These are phyloP conservation scores for Amiota mariae DNA, from an alignment of 2,888 invertebrate species.

Conservation along the genomic window DNA sequence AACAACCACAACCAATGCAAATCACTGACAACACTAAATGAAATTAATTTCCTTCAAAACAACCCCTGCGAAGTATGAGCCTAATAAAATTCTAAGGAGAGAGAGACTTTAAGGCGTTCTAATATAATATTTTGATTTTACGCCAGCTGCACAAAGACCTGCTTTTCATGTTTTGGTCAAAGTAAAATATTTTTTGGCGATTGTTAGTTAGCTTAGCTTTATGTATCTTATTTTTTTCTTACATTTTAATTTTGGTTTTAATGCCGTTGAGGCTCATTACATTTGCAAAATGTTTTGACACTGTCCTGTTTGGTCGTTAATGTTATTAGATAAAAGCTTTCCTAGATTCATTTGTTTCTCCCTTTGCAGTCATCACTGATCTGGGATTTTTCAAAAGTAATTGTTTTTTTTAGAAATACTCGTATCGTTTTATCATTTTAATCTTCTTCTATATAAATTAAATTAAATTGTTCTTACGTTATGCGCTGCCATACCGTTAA, in stretches of 20 bases:
- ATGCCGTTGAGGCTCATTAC: constrained; percentile 73
- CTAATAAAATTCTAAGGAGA: background rate
- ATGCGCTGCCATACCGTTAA: too few relatives aligned
- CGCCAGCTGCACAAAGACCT: constrained; percentile 45
- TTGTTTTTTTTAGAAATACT: too few relatives aligned
- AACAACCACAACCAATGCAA: background rate
- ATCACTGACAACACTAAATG: constrained; percentile 35
- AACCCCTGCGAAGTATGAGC: constrained; percentile 23
- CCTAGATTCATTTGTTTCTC: background rate
- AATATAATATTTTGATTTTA: constrained; percentile 63
- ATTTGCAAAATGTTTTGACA: constrained; percentile 70
- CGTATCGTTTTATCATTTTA: too few relatives aligned
- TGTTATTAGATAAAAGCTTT: constrained; percentile 55
- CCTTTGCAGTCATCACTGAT: too few relatives aligned
- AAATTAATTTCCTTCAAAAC: background rate
- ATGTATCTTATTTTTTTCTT: constrained; percentile 35
- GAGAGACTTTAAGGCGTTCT: constrained; percentile 61
- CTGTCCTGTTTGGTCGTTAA: constrained; percentile 53
- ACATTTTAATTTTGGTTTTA: constrained; percentile 56
- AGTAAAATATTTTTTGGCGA: constrained; percentile 45
- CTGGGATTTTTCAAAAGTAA: too few relatives aligned
- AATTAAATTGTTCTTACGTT: too few relatives aligned
- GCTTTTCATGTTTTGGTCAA: constrained; percentile 29
- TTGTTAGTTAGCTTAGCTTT: constrained; percentile 17
- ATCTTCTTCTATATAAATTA: too few relatives aligned